A percentile compares a stretch with the other conserved stretches of the same genome.
These are phyloP conservation scores for Paracentrotus lividus DNA, from an alignment of 53 echinoderm and acorn worm species.

Conservation along the genomic window DNA sequence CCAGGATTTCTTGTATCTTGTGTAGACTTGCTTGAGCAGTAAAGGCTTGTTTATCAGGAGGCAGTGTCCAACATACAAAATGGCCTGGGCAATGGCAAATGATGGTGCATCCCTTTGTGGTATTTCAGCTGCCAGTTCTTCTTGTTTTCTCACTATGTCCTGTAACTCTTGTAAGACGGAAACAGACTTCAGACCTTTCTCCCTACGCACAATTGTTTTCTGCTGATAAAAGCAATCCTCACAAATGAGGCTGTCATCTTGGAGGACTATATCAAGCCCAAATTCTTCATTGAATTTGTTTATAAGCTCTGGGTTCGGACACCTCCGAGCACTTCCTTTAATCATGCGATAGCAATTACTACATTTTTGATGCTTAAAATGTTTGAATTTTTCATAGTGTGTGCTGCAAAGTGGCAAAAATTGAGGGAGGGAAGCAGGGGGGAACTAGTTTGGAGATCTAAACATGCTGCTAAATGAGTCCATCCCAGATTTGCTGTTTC, in stretches of 20 bases:
- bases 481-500: background rate
- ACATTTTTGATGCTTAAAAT: too few relatives aligned
- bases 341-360: background rate
- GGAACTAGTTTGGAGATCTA: background rate
- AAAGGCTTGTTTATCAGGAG: background rate
- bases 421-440: background rate
- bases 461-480: conserved; percentile 3
- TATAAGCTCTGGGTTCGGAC: background rate
- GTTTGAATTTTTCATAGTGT: background rate
- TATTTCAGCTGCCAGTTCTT: background rate
- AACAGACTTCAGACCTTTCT: too few relatives aligned
- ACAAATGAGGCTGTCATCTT: background rate
- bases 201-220: background rate
- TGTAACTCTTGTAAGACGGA: background rate
- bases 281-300: conserved; percentile 41
- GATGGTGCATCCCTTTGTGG: too few relatives aligned
- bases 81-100: too few relatives aligned
- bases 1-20: too few relatives aligned
- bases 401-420: background rate
- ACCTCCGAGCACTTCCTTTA: background rate
- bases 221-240: background rate
- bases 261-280: background rate
- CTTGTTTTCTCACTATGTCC: background rate
- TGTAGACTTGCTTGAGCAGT: background rate
- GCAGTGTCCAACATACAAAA: too few relatives aligned